These are phyloP conservation scores for Argyresthia goedartella DNA, from an alignment of 2,888 invertebrate species.

Conservation along the genomic window DNA sequence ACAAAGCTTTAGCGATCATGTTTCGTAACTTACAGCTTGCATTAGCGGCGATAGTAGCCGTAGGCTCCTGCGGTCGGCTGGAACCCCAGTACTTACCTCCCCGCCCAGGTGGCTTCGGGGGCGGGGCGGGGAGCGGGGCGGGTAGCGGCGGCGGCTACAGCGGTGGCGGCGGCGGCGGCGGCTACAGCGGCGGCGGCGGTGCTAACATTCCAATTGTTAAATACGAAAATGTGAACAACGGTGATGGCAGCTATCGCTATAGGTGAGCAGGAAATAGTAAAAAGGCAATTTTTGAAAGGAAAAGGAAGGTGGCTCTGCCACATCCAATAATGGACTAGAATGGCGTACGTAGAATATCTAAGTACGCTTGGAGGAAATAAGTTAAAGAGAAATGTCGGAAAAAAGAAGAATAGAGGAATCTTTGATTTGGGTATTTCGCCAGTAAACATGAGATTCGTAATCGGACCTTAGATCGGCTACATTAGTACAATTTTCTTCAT, in stretches of 20 bases:
- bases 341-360: too few species aligned
- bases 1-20: too few species aligned
- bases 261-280: too few species aligned
- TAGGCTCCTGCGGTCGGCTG: constrained; percentile 41
- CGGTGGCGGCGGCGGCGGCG: constrained; percentile 22
- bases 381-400: too few species aligned
- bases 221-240: constrained; percentile 75
- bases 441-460: too few species aligned
- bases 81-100: constrained; percentile 43
- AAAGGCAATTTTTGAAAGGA: background rate
- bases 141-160: constrained; percentile 7
- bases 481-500: too few species aligned
- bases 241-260: constrained; percentile 75
- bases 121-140: constrained; percentile 2
- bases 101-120: constrained; percentile 19
- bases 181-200: constrained; percentile 25
- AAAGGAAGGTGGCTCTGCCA: background rate
- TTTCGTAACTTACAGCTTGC: constrained; percentile 9
- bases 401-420: too few species aligned
- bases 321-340: too few species aligned
- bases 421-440: too few species aligned
- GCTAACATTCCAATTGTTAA: constrained; percentile 68
- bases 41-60: constrained; percentile 32
- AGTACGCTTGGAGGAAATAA: too few species aligned
- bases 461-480: too few species aligned